Conservation (phyloP, 2,113 vertebrate species). For the Xiphophorus hellerii region DNA sequence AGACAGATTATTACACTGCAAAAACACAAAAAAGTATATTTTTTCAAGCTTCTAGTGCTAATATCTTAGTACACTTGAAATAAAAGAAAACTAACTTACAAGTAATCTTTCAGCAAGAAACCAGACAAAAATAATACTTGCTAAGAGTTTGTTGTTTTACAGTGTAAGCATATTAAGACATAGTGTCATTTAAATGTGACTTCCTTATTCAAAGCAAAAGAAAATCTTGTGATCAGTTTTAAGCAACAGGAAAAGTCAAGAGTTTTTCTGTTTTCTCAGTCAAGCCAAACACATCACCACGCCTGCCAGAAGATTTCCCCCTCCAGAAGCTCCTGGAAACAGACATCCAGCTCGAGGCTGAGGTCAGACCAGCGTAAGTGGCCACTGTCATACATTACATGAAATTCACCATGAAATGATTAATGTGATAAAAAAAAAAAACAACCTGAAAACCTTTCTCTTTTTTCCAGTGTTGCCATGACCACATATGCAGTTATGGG, state of each 20-base stretch:
- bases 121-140: too few species aligned
- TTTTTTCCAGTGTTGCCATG: constrained; percentile 69
- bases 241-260: not conserved
- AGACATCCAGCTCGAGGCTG: constrained; percentile 64
- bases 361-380: constrained; percentile 75
- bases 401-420: not conserved
- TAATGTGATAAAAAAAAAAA: not conserved
- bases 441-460: not conserved
- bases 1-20: not conserved
- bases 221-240: not conserved
- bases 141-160: too few species aligned
- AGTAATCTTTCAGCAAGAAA: too few species aligned
- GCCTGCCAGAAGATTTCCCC: constrained; percentile 62
- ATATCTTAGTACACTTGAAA: too few species aligned
- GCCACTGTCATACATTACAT: not conserved
- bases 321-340: constrained; percentile 61
- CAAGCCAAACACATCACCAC: constrained; percentile 54
- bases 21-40: too few species aligned
- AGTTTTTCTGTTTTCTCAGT: constrained; percentile 48
- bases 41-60: too few species aligned
- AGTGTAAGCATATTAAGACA: not conserved
- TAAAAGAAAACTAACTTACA: too few species aligned
- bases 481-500: constrained; percentile 82
- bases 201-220: not conserved
- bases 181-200: not conserved